A percentile compares a stretch with the other conserved stretches of the same genome.
These are phyloP conservation scores for Scolanthus callimorphus DNA, from an alignment of 92 coral and sea anemone genomes.

Conservation along the genomic window DNA sequence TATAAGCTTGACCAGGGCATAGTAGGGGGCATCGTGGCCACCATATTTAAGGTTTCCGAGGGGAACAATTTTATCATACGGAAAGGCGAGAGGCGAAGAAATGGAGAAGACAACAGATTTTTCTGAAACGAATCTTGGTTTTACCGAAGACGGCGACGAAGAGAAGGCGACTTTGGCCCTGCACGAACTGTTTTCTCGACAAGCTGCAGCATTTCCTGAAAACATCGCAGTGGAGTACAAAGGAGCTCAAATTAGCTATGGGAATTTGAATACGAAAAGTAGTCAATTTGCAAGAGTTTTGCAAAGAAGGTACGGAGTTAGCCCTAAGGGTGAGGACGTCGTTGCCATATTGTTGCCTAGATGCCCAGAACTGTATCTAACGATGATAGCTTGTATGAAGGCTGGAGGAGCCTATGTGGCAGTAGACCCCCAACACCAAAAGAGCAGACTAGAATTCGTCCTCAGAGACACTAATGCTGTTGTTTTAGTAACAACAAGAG, in stretches of 20 bases:
- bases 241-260: neutral
- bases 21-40: too few relatives aligned
- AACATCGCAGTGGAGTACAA: neutral
- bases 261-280: neutral
- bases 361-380: neutral
- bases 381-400: neutral
- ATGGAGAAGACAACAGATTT: too few relatives aligned
- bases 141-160: neutral
- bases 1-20: too few relatives aligned
- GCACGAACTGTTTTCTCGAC: neutral
- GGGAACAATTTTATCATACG: too few relatives aligned
- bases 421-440: conserved; percentile 3
- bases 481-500: neutral
- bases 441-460: neutral
- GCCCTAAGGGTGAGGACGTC: neutral
- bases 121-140: too few relatives aligned
- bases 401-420: conserved; percentile 1
- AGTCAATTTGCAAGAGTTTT: neutral
- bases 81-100: too few relatives aligned
- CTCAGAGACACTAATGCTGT: conserved; percentile 2
- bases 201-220: neutral
- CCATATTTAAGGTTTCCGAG: too few relatives aligned
- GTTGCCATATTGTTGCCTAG: conserved; percentile 3
- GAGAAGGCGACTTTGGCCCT: too few relatives aligned
- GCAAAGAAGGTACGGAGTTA: neutral